Conservation (phyloP, 2,888 invertebrate genomes). For the Drosophila greeni region DNA sequence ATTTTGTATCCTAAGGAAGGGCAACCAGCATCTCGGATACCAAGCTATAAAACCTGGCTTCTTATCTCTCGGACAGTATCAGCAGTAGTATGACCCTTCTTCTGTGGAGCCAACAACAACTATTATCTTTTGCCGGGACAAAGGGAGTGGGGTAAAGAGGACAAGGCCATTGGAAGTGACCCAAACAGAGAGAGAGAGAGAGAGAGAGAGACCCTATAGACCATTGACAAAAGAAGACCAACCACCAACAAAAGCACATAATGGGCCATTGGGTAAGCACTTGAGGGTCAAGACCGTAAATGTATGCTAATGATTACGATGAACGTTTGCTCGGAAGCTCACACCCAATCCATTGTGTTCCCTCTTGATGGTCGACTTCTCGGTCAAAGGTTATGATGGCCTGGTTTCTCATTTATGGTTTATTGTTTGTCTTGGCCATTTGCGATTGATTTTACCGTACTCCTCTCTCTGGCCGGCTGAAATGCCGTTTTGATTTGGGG, state of each 20-base stretch:
- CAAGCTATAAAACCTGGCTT: constrained; percentile 17
- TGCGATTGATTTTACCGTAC: constrained; percentile 12
- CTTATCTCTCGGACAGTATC: constrained; percentile 53
- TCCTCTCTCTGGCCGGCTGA: neutral
- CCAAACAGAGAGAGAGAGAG: neutral
- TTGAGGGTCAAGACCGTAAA: constrained; percentile 63
- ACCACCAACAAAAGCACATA: constrained; percentile 60
- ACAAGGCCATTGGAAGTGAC: constrained; percentile 7
- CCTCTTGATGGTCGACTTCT: constrained; percentile 17
- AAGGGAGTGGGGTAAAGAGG: constrained; percentile 6
- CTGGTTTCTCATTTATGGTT: constrained; percentile 19
- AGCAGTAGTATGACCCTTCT: constrained; percentile 12
- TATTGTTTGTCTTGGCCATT: constrained; percentile 15
- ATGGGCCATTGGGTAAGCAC: constrained; percentile 66
- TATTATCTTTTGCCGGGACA: constrained; percentile 58
- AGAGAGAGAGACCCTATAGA: constrained; percentile 1
- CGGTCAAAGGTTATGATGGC: constrained; percentile 20
- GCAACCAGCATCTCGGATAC: neutral
- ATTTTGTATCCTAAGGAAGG: neutral
- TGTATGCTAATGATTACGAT: constrained; percentile 69
- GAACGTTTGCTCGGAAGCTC: constrained; percentile 43
- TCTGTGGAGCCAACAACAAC: constrained; percentile 39
- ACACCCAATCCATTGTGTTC: constrained; percentile 17
- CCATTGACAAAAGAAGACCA: constrained; percentile 43
- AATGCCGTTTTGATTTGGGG: constrained; percentile 2